A percentile compares a stretch with the other conserved stretches of the same genome.
Conservation (phyloP, 1,140 invertebrate species). For the Drosophila sp. region DNA sequence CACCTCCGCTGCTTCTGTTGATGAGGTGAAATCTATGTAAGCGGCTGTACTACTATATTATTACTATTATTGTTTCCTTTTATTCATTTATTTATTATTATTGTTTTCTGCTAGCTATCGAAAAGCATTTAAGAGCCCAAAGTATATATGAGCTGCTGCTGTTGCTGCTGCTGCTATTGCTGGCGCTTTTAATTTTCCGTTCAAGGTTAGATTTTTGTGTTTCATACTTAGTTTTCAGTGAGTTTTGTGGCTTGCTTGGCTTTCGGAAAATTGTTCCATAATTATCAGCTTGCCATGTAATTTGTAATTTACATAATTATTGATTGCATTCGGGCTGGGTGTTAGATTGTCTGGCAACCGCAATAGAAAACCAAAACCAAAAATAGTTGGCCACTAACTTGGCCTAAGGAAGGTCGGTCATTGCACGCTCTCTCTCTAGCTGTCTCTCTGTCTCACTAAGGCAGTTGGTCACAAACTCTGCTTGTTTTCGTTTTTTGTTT, state of each 20-base stretch:
- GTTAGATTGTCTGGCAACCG: conserved; percentile 3
- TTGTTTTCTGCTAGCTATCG: conserved; percentile 43
- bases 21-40: conserved; percentile 78
- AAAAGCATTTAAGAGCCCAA: conserved; percentile 66
- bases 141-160: conserved; percentile 14
- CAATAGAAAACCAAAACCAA: background rate
- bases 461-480: conserved; percentile 46
- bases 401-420: conserved; percentile 59
- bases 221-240: conserved; percentile 48
- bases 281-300: conserved; percentile 71
- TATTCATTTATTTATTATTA: conserved; percentile 8
- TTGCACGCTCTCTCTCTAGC: background rate
- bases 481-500: conserved; percentile 25
- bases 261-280: conserved; percentile 77
- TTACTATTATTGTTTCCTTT: conserved; percentile 49
- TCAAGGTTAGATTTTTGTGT: conserved; percentile 64
- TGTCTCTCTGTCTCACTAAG: conserved; percentile 28
- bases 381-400: conserved; percentile 58
- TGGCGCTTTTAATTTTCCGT: conserved; percentile 45
- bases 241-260: conserved; percentile 46
- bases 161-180: background rate
- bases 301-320: conserved; percentile 79
- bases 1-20: conserved; percentile 74
- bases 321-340: conserved; percentile 48
- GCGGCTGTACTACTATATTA: conserved; percentile 40